Base-by-base conservation (phyloP, 2,797 vertebrate genomes). In the Chelon labrosus region DNA sequence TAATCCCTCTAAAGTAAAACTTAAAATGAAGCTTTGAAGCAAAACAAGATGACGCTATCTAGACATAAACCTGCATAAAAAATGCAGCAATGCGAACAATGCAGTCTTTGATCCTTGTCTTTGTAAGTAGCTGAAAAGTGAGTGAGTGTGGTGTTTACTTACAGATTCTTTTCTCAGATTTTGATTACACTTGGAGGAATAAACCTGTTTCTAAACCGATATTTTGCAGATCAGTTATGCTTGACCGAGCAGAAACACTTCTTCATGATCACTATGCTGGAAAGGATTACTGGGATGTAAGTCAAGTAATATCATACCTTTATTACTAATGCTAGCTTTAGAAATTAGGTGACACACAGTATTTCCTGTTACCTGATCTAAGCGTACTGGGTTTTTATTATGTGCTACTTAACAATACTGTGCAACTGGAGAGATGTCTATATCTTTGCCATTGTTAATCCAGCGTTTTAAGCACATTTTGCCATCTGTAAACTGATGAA, bases 251-350 rank as follows among this genome's bases (percentile, higher is more conserved):
- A 7, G 98, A 99, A 89, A 98, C 97, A 38, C 95, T 99, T 42
- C 97, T 99, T 22, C 98, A 99, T 41, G 97, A 99, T 88, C 96
- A 98, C 87, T 99, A 99, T 13, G 96, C 97, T 65, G 97, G 97
- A 41, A 98, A 95, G 87, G 97, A 97, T 84, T 99, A 99, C 87
- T 99, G 98, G 98, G 94, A 98, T 83, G 98, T 98, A 93, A 97
- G 97, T 97, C 4, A 49, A 38, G 10, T 12, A 52, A 46, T 49
- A n/a, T 39, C 14, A 53, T 10, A 27, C 7, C 11, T 27, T 11
- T 49, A 7, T 54, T 3, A 16, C 6, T 50, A 19, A 25, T 69
- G 10, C 10, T 62, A n/a, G 37, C 59, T 19, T 57, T 14, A 1
- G 1, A 10, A 56, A 8, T 58, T 56, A 16, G 2, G 13, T 57